Evolutionary conservation across 2,888 invertebrate species (phyloP).

Genomic region (Zygothrica quintamaculata): DNA sequence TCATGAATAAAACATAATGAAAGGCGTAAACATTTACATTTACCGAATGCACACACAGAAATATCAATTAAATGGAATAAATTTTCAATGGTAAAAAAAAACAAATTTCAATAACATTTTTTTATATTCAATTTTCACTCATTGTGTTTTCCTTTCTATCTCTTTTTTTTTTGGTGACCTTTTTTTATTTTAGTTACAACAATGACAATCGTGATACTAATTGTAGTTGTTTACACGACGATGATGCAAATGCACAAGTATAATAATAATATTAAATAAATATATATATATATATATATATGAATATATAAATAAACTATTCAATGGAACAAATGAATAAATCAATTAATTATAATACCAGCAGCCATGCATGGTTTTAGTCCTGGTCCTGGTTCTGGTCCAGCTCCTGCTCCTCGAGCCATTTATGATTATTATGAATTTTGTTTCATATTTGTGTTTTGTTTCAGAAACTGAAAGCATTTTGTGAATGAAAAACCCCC

Average conservation of each 20-base stretch:
- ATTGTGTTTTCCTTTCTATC: constrained; percentile 9
- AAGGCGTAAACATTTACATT: constrained; percentile 58
- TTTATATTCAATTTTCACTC: constrained; percentile 15
- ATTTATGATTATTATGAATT: constrained; percentile 17
- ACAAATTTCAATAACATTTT: constrained; percentile 26
- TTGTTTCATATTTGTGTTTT: no score
- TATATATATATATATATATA: constrained; percentile 54
- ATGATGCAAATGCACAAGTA: constrained; percentile 78
- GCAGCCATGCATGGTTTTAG: constrained; percentile 13
- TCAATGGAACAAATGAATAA: constrained; percentile 51
- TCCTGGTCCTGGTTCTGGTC: constrained; percentile 25
- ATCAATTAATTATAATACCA: constrained; percentile 50
- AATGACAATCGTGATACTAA: constrained; percentile 85
- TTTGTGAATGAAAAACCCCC: constrained; percentile 19
- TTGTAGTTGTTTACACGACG: constrained; percentile 83
- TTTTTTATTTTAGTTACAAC: constrained; percentile 65
- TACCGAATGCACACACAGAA: constrained; percentile 25
- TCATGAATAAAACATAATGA: constrained; percentile 49
- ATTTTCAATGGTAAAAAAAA: constrained; percentile 37
- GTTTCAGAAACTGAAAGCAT: no score
- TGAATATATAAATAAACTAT: constrained; percentile 58
- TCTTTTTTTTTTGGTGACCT: constrained; percentile 13
- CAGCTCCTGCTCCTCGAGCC: no score
- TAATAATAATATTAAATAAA: constrained; percentile 64
- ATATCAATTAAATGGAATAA: constrained; percentile 62